phyloP scores from a whole-genome alignment of 2,113 vertebrate species.

The Ophthalmolycus amberensis region DNA sequence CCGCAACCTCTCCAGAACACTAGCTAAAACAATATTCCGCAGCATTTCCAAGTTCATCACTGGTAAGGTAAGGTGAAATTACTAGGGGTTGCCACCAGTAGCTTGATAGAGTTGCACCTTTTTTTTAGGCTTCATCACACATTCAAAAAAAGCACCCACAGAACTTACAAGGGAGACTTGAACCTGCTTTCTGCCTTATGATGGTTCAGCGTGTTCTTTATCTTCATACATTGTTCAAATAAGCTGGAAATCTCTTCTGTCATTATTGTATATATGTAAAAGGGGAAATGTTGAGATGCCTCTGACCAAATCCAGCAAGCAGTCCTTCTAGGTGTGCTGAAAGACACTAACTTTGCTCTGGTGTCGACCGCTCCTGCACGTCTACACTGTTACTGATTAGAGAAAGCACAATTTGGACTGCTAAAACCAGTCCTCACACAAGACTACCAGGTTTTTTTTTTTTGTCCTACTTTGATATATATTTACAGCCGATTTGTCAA shows the following conservation, averaged over 20 bases:
- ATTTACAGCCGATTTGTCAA: conserved; percentile 53
- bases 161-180: conserved; percentile 77
- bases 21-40: conserved; percentile 27
- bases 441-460: conserved; percentile 41
- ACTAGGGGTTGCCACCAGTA: neutral
- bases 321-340: conserved; percentile 54
- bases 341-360: conserved; percentile 54
- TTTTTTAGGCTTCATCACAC: conserved; percentile 20
- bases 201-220: conserved; percentile 51
- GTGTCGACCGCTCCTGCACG: conserved; percentile 43
- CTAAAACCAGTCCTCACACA: conserved; percentile 54
- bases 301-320: conserved; percentile 71
- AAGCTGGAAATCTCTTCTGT: conserved; percentile 68
- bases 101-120: conserved; percentile 29
- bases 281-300: conserved; percentile 60
- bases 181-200: conserved; percentile 81
- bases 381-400: conserved; percentile 67
- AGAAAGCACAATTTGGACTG: conserved; percentile 80
- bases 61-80: conserved; percentile 7
- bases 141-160: conserved; percentile 42
- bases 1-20: conserved; percentile 29
- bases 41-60: conserved; percentile 7
- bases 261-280: conserved; percentile 64
- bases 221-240: conserved; percentile 48
- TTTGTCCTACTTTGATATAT: conserved; percentile 26